Base-by-base conservation (phyloP, 2,888 invertebrate genomes). In the Parnassius glacialis region DNA sequence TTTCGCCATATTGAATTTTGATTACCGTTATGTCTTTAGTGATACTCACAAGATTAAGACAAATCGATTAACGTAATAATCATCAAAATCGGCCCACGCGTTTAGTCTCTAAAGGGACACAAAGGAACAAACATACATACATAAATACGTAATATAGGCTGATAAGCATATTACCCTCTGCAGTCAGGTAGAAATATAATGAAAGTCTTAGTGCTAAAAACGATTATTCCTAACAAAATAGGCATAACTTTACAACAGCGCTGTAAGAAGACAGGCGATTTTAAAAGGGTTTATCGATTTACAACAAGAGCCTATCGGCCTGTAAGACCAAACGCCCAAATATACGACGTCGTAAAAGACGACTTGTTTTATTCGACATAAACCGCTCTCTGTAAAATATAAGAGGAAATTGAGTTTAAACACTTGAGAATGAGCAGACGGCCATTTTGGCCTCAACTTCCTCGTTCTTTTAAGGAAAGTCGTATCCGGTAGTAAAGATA, bases 271-370 rank as follows among this genome's bases (percentile, higher is more conserved):
- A 25, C 25, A 25, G 25, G 25, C n/a, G 51, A 44, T 60, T 55
- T 60, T 63, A 71, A 65, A 73, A 56, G 51, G 71, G 64, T 68
- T 67, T 74, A 79, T 75, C 72, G 74, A 76, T 76, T 72, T 67
- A 62, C 44, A 53, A 55, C 70, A 72, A 64, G 57, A 64, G 66
- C 69, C 68, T 74, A 71, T 70, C 64, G 69, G 59, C 59, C 69
- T 72, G 76, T 79, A 77, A 81, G 78, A 72, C 71, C 68, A 65
- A 66, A 25, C 66, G 65, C 69, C 70, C 61, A 78, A 81, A 81
- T 77, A 78, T 76, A 79, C 72, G 67, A 70, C 74, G 70, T 79
- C 81, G 75, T 85, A 81, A 85, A 84, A 65, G 67, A 66, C 67
- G 67, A 61, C 73, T 71, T 78, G 72, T 74, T 84, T 80, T 78